Evolutionary conservation across 2,888 invertebrate genomes (phyloP), one percentile per base, ranked within the genome.

Genomic region (Acanthopleura granulata): DNA sequence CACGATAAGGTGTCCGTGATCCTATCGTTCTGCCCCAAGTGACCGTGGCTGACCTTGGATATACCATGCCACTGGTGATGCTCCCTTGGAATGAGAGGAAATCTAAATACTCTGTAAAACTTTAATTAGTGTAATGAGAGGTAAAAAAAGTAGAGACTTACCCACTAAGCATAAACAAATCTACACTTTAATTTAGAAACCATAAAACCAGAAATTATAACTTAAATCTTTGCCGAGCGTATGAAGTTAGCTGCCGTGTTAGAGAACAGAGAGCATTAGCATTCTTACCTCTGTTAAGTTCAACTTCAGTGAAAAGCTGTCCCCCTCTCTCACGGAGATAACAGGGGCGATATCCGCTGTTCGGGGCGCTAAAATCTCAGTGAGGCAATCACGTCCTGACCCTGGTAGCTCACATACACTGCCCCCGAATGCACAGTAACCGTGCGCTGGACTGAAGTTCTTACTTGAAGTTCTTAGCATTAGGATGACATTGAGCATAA

Each of bases 371-470:
- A 73, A 22, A 14, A 80, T 49, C 70, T 78, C 76, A 22, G 74
- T 69, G 18, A 75, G 71, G 70, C 84, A 84, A 25, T 78, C 80
- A 16, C 74, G 74, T 40, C 84, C 84, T 30, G 74, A 76, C 84
- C 84, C 83, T 0, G 84, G 84, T 15, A 77, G 72, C 25, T 74
- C 74, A 74, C 84, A 84, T 15, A 77, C 69, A 75, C 84, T 83
- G 12, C 73, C 72, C 62, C 84, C 84, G 75, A 79, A 78, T 18
- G 79, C 66, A 77, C 84, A 84, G 25, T 77, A 75, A n/a, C 84
- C 84, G 27, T 73, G 77, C 9, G 79, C 66, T 16, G 81, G 81
- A 18, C 25, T 62, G 14, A 73, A 70, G 18, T 73, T 62, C 12
- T 76, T 75, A 4, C 82, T 81, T 74, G 82, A 83, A 4, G n/a